Evolutionary conservation across 1,140 invertebrate genomes (phyloP), one percentile per base, ranked within the genome.

Genomic region (Pseudomyrmex dendroicus): DNA sequence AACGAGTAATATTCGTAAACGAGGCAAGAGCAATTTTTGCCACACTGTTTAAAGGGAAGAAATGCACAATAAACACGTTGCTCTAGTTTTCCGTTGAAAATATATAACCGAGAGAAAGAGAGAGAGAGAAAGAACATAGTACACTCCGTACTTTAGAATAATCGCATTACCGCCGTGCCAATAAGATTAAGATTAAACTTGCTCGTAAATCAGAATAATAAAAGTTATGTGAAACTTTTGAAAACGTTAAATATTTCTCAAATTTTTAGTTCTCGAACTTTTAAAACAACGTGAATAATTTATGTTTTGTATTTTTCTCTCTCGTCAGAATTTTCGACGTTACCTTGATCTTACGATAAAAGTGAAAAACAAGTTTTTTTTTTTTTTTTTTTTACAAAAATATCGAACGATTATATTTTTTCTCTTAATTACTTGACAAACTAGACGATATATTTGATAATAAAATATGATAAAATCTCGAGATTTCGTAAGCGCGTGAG

Each of bases 1-100:
- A 46, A 25, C 20, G 76, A 72, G 10, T 25, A 80, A 70, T 72
- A 78, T 72, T 80, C 12, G 22, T 72, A 59, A 59, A 54, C 52
- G 68, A 15, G 61, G 72, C 20, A 48, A 22, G 20, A 77, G 56
- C 3, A 44, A 17, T 48, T 77, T 68, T 77, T 0, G 50, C 9
- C 67, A 35, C 10, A 35, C 59, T 59, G 64, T 48, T 61, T 59
- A 25, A 80, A 68, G 12, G 20, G 54, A 78, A 68, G 25, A 78
- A 78, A 67, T 54, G 9, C 10, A 46, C 35, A 66, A 54, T 44
- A 54, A 20, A 3, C 44, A 67, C 25, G 13, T 44, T 7, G 48
- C 4, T 64, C 52, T 12, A 77, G 59, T 61, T 59, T 22, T 73
- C 10, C 25, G 17, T 20, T 64, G 12, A 77, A 77, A 67, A 22